These are phyloP conservation scores for Limnephilus auricula DNA, from an alignment of 2,888 invertebrate genomes.

Conservation along the genomic window DNA sequence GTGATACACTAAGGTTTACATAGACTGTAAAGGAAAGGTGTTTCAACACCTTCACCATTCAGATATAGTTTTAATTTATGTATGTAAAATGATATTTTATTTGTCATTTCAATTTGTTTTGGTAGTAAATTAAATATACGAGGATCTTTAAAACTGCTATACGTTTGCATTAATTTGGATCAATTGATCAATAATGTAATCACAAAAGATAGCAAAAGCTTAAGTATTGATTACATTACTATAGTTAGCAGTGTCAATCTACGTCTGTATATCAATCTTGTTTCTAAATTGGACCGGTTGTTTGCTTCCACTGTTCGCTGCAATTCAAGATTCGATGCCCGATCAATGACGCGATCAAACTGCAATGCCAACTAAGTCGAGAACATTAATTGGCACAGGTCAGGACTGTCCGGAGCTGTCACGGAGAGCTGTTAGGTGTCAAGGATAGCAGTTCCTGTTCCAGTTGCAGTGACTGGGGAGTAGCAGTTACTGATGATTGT, in stretches of 20 bases:
- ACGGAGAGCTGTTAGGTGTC: conserved; percentile 10
- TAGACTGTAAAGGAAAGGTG: too few relatives aligned
- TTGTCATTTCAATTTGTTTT: too few relatives aligned
- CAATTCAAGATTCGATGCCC: conserved; percentile 6
- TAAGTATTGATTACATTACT: neutral
- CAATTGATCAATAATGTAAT: too few relatives aligned
- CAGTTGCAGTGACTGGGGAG: neutral
- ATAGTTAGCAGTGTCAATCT: neutral
- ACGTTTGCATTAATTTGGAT: too few relatives aligned
- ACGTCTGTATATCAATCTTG: neutral
- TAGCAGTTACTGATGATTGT: neutral
- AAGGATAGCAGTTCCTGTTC: neutral
- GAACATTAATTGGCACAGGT: conserved; percentile 23
- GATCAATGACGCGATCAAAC: conserved; percentile 16
- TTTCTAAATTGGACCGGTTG: neutral
- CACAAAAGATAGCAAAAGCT: too few relatives aligned
- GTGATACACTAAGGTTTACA: too few relatives aligned
- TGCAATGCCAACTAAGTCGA: conserved; percentile 20
- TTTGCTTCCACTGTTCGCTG: neutral
- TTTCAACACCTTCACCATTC: too few relatives aligned
- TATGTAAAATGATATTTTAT: too few relatives aligned
- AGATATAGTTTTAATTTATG: too few relatives aligned
- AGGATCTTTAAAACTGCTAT: too few relatives aligned
- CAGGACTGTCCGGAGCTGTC: conserved; percentile 19
- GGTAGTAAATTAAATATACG: too few relatives aligned